phyloP scores from a whole-genome alignment of 2,113 vertebrate species.

The Lipotes vexillifer region DNA sequence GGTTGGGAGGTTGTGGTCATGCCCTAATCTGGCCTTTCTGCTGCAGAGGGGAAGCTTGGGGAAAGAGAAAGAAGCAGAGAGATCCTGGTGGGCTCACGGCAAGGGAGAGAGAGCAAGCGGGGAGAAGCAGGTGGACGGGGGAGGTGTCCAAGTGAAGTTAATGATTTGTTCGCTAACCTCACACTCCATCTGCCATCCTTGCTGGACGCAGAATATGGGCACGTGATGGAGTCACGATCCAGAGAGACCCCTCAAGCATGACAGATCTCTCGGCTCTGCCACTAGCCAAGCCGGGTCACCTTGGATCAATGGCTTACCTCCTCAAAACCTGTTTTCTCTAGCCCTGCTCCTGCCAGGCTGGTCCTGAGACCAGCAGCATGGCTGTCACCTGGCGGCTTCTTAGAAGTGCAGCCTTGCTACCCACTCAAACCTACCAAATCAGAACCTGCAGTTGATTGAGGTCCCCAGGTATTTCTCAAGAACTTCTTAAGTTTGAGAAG shows the following conservation, averaged over 20 bases:
- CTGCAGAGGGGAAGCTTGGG: background rate
- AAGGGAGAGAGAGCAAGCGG: background rate
- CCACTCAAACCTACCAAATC: background rate
- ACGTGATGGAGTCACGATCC: background rate
- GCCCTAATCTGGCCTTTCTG: conserved; percentile 3
- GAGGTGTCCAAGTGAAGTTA: background rate
- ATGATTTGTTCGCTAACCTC: background rate
- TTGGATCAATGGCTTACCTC: background rate
- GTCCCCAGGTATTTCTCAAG: background rate
- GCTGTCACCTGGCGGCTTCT: background rate
- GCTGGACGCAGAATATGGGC: background rate
- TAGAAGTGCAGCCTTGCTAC: background rate
- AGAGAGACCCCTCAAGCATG: background rate
- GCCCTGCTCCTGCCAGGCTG: background rate
- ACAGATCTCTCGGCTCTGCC: background rate
- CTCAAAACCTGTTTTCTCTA: background rate
- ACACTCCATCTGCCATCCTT: background rate
- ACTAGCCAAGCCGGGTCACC: background rate
- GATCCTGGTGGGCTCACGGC: background rate
- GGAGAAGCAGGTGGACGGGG: background rate
- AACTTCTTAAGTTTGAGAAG: background rate
- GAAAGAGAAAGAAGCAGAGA: background rate
- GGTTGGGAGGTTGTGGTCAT: background rate
- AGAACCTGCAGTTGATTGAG: background rate
- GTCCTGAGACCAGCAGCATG: background rate